Conservation (phyloP, 2,888 invertebrate species). For the Synergus laeviventris region DNA sequence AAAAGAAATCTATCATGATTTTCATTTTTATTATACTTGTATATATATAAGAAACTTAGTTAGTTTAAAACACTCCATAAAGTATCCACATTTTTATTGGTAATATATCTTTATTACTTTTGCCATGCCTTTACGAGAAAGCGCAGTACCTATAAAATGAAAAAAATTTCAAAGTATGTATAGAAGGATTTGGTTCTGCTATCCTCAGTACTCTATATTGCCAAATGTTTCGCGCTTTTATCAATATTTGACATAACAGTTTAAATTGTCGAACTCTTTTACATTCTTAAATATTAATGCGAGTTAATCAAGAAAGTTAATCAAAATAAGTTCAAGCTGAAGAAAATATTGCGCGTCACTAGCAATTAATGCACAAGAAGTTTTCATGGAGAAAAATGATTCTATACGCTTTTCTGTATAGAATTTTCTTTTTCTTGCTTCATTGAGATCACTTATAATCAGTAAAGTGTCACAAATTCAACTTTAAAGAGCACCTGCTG, state of each 20-base stretch:
- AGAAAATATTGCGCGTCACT: not conserved
- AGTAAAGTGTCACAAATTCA: not conserved
- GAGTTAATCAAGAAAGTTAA: no score
- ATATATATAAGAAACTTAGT: not conserved
- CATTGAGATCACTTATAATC: not conserved
- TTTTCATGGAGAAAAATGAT: not conserved
- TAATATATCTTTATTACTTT: constrained; percentile 1
- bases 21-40: not conserved
- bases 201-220: not conserved
- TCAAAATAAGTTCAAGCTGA: no score
- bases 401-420: no score
- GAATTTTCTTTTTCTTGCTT: no score
- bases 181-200: not conserved
- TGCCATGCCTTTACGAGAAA: not conserved
- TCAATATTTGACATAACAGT: not conserved
- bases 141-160: not conserved
- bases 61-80: not conserved
- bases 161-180: not conserved
- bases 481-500: not conserved
- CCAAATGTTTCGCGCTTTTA: not conserved
- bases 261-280: no score
- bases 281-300: no score
- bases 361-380: not conserved
- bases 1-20: not conserved
- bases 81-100: not conserved